Percentiles rank a stretch among this genome's conserved stretches.
Evolutionary conservation across 2,888 invertebrate species (phyloP).

Genomic region (Archaeoteleia sp.): DNA sequence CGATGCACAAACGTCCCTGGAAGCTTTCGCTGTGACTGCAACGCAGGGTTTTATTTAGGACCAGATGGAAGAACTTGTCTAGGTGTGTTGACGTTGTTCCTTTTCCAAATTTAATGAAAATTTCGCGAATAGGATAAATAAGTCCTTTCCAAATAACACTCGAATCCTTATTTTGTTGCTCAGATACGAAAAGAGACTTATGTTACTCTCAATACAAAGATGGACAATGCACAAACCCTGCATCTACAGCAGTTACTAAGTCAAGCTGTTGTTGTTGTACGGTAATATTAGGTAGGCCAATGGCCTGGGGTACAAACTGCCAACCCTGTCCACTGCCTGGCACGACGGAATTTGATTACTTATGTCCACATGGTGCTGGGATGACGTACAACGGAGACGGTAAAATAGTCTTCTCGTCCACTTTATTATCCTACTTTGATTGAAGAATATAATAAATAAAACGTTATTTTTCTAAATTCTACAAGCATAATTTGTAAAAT

Average conservation of each 20-base stretch:
- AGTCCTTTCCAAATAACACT: too few species aligned
- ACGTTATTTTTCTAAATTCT: too few species aligned
- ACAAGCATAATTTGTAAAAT: too few species aligned
- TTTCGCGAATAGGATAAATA: too few species aligned
- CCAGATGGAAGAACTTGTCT: slow-evolving; percentile 87
- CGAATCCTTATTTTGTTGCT: slow-evolving; percentile 43
- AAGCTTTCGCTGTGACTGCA: slow-evolving; percentile 83
- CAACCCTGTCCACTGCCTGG: slow-evolving; percentile 84
- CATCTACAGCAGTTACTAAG: slow-evolving; percentile 85
- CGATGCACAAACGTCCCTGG: slow-evolving; percentile 83
- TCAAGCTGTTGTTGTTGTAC: slow-evolving; percentile 91
- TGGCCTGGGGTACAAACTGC: slow-evolving; percentile 90
- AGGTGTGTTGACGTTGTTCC: too few species aligned
- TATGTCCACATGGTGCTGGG: slow-evolving; percentile 87
- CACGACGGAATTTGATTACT: slow-evolving; percentile 81
- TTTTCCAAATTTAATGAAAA: slow-evolving; percentile 16
- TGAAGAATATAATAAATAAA: too few species aligned
- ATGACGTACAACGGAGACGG: slow-evolving; percentile 88
- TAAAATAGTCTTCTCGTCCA: slow-evolving; percentile 56
- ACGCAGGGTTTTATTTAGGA: slow-evolving; percentile 81
- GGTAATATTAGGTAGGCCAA: slow-evolving; percentile 79
- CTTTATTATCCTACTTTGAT: neutral
- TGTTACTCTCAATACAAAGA: slow-evolving; percentile 88
- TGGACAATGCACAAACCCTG: slow-evolving; percentile 86
- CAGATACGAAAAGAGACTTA: slow-evolving; percentile 87